These are phyloP conservation scores for Proctacanthus coquilletti DNA, from an alignment of 1,140 invertebrate species.

Conservation along the genomic window DNA sequence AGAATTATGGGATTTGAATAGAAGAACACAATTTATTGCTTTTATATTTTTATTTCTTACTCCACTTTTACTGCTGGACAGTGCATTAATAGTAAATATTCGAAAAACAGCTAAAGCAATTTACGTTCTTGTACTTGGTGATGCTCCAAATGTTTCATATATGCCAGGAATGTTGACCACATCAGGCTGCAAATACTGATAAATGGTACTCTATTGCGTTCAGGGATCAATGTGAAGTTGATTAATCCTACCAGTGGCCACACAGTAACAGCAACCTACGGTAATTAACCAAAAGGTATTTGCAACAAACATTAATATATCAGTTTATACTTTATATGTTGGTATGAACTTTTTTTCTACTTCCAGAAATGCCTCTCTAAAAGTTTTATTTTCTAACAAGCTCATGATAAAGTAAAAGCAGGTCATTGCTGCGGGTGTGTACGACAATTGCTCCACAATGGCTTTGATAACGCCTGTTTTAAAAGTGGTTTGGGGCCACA, in stretches of 20 bases:
- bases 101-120: no score
- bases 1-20: no score
- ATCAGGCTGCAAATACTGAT: constrained; percentile 69
- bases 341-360: constrained; percentile 62
- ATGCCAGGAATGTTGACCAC: constrained; percentile 77
- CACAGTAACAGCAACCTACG: constrained; percentile 56
- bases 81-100: no score
- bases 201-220: constrained; percentile 65
- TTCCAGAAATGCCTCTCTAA: constrained; percentile 50
- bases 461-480: constrained; percentile 52
- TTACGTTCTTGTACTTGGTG: constrained; percentile 19
- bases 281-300: background rate
- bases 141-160: constrained; percentile 63
- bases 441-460: constrained; percentile 62
- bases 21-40: no score
- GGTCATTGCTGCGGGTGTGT: constrained; percentile 61
- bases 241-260: constrained; percentile 75
- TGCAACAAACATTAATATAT: constrained; percentile 1
- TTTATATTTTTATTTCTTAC: no score
- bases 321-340: constrained; percentile 37
- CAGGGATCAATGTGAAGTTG: constrained; percentile 61
- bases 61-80: no score
- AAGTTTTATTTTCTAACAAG: constrained; percentile 54
- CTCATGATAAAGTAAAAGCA: constrained; percentile 74
- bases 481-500: constrained; percentile 47